Evolutionary conservation across 2,113 vertebrate species (phyloP).

Genomic region (Ifrita kowaldi): DNA sequence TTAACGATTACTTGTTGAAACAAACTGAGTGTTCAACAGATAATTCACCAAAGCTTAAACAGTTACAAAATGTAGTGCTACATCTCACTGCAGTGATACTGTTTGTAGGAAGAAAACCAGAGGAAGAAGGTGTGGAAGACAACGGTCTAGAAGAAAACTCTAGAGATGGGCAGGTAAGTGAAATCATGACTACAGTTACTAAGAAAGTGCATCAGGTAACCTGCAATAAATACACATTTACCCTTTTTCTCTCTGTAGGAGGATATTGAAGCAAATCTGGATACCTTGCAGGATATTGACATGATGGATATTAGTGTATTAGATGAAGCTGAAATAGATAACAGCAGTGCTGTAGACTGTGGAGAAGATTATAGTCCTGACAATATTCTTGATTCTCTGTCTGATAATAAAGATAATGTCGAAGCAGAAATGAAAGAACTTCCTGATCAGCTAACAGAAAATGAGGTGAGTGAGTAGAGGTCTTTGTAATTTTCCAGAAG

Average conservation of each 20-base stretch:
- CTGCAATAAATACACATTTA: neutral
- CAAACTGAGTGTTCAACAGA: neutral
- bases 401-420: slow-evolving; percentile 65
- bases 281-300: slow-evolving; percentile 91
- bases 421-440: slow-evolving; percentile 67
- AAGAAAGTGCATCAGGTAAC: neutral
- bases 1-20: neutral
- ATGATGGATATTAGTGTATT: slow-evolving; percentile 92
- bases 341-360: slow-evolving; percentile 76
- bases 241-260: slow-evolving; percentile 65
- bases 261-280: slow-evolving; percentile 81
- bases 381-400: slow-evolving; percentile 67
- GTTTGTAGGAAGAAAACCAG: slow-evolving; percentile 77
- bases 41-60: neutral
- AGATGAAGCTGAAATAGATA: slow-evolving; percentile 90
- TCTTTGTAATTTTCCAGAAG: neutral
- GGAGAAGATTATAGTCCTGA: slow-evolving; percentile 78
- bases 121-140: slow-evolving; percentile 86
- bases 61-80: neutral
- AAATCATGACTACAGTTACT: neutral
- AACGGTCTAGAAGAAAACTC: slow-evolving; percentile 87
- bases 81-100: neutral
- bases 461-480: slow-evolving; percentile 58
- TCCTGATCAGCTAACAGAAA: slow-evolving; percentile 69
- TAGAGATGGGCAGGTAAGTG: slow-evolving; percentile 82